A percentile compares a stretch with the other conserved stretches of the same genome.
These are phyloP conservation scores for Sander vitreus DNA, from an alignment of 2,113 vertebrate genomes.

Conservation along the genomic window DNA sequence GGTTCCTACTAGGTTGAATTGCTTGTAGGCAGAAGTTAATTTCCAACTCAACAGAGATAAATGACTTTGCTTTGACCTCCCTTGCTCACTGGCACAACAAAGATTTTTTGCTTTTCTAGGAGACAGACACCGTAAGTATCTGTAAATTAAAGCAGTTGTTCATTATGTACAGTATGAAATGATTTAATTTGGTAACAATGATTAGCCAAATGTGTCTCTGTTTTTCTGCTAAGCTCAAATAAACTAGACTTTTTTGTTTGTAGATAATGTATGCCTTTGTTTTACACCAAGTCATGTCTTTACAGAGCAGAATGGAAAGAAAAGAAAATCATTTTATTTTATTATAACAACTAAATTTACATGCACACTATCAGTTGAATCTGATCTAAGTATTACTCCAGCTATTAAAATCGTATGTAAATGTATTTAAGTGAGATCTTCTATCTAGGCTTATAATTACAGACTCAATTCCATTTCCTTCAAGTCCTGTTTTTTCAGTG, in stretches of 20 bases:
- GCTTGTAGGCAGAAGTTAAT: slow-evolving; percentile 76
- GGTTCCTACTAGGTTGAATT: slow-evolving; percentile 65
- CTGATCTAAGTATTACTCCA: background rate
- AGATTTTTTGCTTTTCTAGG: slow-evolving; percentile 50
- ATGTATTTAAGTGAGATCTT: background rate
- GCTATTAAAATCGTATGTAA: background rate
- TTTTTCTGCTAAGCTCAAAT: slow-evolving; percentile 6
- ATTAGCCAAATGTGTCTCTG: background rate
- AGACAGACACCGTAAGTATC: slow-evolving; percentile 25
- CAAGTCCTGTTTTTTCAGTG: background rate
- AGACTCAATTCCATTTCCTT: background rate
- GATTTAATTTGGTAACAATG: slow-evolving; percentile 31
- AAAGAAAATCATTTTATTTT: background rate
- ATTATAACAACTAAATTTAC: background rate
- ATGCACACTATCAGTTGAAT: background rate
- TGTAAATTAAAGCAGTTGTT: slow-evolving; percentile 42
- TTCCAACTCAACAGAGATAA: slow-evolving; percentile 76
- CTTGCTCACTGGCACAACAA: slow-evolving; percentile 65
- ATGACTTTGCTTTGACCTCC: slow-evolving; percentile 74
- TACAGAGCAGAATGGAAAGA: background rate
- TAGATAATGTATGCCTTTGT: background rate
- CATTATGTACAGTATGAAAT: slow-evolving; percentile 29
- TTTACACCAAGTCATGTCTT: background rate
- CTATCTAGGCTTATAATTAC: background rate
- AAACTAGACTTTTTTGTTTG: background rate